Percentiles rank a stretch among this genome's conserved stretches.
These are phyloP conservation scores for Prosapia bicincta DNA, from an alignment of 2,888 invertebrate species.

Conservation along the genomic window DNA sequence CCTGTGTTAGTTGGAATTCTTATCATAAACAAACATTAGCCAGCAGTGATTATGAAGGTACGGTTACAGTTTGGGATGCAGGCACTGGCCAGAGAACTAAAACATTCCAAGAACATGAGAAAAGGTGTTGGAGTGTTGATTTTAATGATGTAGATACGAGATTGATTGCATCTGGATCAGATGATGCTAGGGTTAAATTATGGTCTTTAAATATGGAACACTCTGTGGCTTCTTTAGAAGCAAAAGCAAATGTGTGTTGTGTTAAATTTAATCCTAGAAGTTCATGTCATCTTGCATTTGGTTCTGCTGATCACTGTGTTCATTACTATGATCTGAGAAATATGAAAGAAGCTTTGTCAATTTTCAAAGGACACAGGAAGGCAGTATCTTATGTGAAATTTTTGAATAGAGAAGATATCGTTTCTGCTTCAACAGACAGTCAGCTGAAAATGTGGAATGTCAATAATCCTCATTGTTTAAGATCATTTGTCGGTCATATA, in stretches of 20 bases:
- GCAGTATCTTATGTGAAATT: conserved; percentile 95
- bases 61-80: conserved; percentile 91
- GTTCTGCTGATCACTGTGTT: conserved; percentile 95
- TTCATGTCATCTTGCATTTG: conserved; percentile 87
- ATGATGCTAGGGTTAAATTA: conserved; percentile 88
- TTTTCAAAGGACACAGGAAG: conserved; percentile 87
- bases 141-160: conserved; percentile 89
- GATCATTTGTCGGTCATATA: conserved; percentile 86
- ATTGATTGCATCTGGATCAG: conserved; percentile 86
- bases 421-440: conserved; percentile 90
- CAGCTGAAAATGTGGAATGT: conserved; percentile 90
- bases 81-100: conserved; percentile 69
- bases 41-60: conserved; percentile 92
- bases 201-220: conserved; percentile 88
- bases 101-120: conserved; percentile 86
- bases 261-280: conserved; percentile 86
- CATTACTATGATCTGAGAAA: conserved; percentile 92
- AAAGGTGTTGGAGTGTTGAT: conserved; percentile 94
- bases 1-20: conserved; percentile 91
- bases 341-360: conserved; percentile 72
- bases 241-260: conserved; percentile 93
- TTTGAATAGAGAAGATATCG: conserved; percentile 76
- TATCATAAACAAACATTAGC: conserved; percentile 86
- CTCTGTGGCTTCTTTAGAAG: conserved; percentile 83
- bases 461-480: conserved; percentile 66